These are phyloP conservation scores for Magallana ariakensis DNA, from an alignment of 1,140 invertebrate genomes.

Conservation along the genomic window DNA sequence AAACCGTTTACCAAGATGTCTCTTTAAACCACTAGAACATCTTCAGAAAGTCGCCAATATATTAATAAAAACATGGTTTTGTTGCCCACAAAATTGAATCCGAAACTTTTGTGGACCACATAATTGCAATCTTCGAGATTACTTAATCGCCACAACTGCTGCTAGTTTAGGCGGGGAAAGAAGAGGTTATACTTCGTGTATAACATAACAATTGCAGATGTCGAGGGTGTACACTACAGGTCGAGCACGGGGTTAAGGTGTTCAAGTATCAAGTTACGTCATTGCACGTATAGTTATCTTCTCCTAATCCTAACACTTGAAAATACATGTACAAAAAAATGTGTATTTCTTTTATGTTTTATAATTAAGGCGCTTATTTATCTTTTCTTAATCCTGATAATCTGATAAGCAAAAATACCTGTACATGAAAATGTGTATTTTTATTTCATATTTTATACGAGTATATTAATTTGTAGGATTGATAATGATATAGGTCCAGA, in stretches of 20 bases:
- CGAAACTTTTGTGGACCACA: not conserved
- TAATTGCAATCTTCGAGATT: slow-evolving; percentile 9
- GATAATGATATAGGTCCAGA: too few species aligned
- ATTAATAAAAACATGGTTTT: not conserved
- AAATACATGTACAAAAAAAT: too few species aligned
- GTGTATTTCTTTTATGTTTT: too few species aligned
- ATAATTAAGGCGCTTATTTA: too few species aligned
- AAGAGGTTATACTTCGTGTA: slow-evolving; percentile 27
- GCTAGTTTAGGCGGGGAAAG: slow-evolving; percentile 11
- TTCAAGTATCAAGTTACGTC: not conserved
- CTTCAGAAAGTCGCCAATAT: slow-evolving; percentile 6
- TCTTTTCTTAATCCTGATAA: too few species aligned
- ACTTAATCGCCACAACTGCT: slow-evolving; percentile 24
- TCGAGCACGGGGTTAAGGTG: not conserved
- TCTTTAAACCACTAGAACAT: not conserved
- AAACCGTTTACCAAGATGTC: not conserved
- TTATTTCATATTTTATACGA: too few species aligned
- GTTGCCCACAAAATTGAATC: not conserved
- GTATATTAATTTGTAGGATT: too few species aligned
- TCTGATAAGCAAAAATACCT: too few species aligned
- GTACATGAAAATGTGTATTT: too few species aligned
- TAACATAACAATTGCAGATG: slow-evolving; percentile 12
- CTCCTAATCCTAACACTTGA: not conserved
- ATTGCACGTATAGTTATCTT: not conserved
- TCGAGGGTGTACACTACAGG: not conserved